A percentile compares a stretch with the other conserved stretches of the same genome.
These are phyloP conservation scores for Drosophila testacea DNA, from an alignment of 2,888 invertebrate species.

Conservation along the genomic window DNA sequence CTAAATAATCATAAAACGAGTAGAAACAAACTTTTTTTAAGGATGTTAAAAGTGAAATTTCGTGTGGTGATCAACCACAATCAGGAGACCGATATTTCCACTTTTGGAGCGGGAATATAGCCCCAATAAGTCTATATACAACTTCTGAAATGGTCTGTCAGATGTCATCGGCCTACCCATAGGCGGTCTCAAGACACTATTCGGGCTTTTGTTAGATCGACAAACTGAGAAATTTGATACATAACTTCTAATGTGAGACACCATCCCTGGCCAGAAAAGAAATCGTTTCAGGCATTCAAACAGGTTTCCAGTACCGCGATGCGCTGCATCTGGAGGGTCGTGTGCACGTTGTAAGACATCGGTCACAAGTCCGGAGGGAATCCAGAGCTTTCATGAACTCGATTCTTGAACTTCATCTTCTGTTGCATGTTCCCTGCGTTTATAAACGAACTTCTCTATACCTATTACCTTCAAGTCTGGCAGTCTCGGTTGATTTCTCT, in stretches of 20 bases:
- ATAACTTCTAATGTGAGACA: background rate
- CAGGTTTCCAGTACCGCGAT: background rate
- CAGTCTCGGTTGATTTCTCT: background rate
- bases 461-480: background rate
- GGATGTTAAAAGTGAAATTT: background rate
- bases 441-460: background rate
- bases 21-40: background rate
- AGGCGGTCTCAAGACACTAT: background rate
- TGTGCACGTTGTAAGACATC: background rate
- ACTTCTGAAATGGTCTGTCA: background rate
- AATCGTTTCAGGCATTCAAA: background rate
- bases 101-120: background rate
- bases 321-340: background rate
- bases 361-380: background rate
- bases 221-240: background rate
- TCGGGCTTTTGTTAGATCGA: background rate
- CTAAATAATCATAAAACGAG: background rate
- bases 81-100: background rate
- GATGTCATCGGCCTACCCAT: background rate
- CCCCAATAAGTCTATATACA: slow-evolving; percentile 8
- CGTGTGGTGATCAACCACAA: slow-evolving; percentile 1
- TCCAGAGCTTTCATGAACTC: background rate
- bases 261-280: background rate
- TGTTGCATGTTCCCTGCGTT: background rate
- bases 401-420: background rate